phyloP scores from a whole-genome alignment of 1,140 invertebrate genomes.

The Cryptotermes secundus region DNA sequence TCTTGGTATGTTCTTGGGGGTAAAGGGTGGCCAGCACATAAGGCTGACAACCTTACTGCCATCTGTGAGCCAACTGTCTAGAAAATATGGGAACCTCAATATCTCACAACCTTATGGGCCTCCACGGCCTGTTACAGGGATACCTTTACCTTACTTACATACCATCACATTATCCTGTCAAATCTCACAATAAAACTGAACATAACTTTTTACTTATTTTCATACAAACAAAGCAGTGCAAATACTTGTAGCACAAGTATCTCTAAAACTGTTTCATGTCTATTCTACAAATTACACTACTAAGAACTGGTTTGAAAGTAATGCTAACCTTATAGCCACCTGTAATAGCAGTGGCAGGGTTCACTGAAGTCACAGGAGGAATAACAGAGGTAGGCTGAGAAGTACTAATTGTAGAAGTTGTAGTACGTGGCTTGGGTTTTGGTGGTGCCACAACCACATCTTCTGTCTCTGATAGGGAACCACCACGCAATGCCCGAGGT shows the following conservation, averaged over 20 bases:
- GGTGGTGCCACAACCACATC: slow-evolving; percentile 56
- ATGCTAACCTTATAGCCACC: slow-evolving; percentile 14
- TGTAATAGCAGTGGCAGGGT: slow-evolving; percentile 44
- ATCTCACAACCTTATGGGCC: too few relatives aligned
- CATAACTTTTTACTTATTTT: neutral
- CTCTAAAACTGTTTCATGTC: neutral
- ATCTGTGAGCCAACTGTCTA: too few relatives aligned
- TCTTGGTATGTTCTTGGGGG: too few relatives aligned
- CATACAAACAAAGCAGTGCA: neutral
- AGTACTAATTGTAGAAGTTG: slow-evolving; percentile 37
- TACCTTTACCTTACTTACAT: too few relatives aligned
- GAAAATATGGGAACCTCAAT: too few relatives aligned
- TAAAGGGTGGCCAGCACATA: too few relatives aligned
- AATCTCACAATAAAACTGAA: too few relatives aligned
- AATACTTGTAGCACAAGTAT: neutral
- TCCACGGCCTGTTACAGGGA: too few relatives aligned
- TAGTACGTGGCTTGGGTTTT: slow-evolving; percentile 68
- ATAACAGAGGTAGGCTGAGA: neutral
- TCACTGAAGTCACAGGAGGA: slow-evolving; percentile 50
- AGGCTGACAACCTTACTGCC: too few relatives aligned
- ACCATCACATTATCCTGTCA: too few relatives aligned
- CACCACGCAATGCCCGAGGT: slow-evolving; percentile 64
- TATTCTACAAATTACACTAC: neutral
- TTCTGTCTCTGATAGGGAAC: slow-evolving; percentile 58
- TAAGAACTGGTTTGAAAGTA: neutral